Base-by-base conservation (phyloP, 2,797 vertebrate genomes). In the Cephalopachus bancanus region DNA sequence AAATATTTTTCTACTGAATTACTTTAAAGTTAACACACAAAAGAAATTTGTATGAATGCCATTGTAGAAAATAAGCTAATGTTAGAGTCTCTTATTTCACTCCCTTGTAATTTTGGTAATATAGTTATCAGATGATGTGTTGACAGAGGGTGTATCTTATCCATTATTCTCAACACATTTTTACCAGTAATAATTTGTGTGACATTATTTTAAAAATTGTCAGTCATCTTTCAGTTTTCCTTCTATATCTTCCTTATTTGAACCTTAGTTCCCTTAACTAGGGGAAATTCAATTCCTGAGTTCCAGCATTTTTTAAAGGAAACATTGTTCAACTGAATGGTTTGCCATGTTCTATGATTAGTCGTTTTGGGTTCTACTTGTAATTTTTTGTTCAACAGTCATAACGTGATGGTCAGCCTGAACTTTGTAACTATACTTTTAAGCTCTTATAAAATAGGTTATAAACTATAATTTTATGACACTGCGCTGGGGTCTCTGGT, bases 21-120 rank as follows among this genome's bases (percentile, higher is more conserved):
- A 85, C 53, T 94, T 94, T 83, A 88, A 92, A 85, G 78, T 87
- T 96, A 90, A 92, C 94, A 93, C 62, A 83, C 28, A 67, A 88
- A 81, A 93, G 37, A 89, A 93, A 80, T 93, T 87, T 96, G 11
- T 62, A 88, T 75, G 33, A 74, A 71, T 93, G 17, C 26, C 71
- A 81, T 91, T 80, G 22, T 94, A 57, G 85, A 93, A 96, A 93
- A 44, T 91, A 64, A 93, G 28, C 80, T 93, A 90, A 78, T 67
- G 51, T 78, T 64, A 62, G 69, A 69, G 51, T 94, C 44, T 93
- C 33, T 79, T 83, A 53, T 78, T 89, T 69, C 26, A 86, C 64
- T 93, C 75, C 17, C 79, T 83, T 49, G 15, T 28, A 10, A 81
- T 90, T 94, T 95, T 93, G 19, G 5, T 81, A 91, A 15, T 59